Evolutionary conservation across 1,140 invertebrate species (phyloP), one percentile per base, ranked within the genome.

Genomic region (Pseudoatta argentina): DNA sequence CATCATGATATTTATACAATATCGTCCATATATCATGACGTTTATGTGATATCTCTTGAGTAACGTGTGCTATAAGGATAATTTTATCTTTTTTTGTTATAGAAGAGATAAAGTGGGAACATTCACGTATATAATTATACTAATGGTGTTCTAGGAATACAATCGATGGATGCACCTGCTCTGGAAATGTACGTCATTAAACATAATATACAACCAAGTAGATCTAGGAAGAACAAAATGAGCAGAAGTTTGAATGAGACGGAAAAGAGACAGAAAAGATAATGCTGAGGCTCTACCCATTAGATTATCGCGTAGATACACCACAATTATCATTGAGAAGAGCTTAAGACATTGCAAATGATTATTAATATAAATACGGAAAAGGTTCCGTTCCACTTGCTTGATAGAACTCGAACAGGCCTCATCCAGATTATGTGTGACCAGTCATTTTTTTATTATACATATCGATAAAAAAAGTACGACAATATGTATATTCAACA

Each of bases 141-240:
- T 6, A 6, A 14, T 75, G 6, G 55, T 48, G 24, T 83, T 83
- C 73, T 69, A 83, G 79, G 69, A 61, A 72, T 83, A 34, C 55
- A 61, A 61, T 72, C 66, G 53, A 48, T 24, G 18, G 18, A 16
- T 73, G 24, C 18, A 51, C n/a, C 6, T 59, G 16, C 8, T 21
- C 39, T 39, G 53, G 57, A 21, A 24, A 72, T 61, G 55, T 30
- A 72, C 39, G n/a, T 39, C 18, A 18, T 30, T 16, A 21, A 18
- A 12, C 21, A 59, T 30, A 55, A 73, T 7, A 21, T 16, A 10
- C 79, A 73, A 75, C n/a, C 69, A 14, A 83, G 7, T 48, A 63
- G 55, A 73, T 64, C 21, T 63, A 75, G 55, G 14, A 63, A 83
- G 39, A 83, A 64, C 63, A 83, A 64, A 61, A 81, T 66, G 51